These are phyloP conservation scores for Drosophila funebris DNA, from an alignment of 1,140 invertebrate genomes.

Conservation along the genomic window DNA sequence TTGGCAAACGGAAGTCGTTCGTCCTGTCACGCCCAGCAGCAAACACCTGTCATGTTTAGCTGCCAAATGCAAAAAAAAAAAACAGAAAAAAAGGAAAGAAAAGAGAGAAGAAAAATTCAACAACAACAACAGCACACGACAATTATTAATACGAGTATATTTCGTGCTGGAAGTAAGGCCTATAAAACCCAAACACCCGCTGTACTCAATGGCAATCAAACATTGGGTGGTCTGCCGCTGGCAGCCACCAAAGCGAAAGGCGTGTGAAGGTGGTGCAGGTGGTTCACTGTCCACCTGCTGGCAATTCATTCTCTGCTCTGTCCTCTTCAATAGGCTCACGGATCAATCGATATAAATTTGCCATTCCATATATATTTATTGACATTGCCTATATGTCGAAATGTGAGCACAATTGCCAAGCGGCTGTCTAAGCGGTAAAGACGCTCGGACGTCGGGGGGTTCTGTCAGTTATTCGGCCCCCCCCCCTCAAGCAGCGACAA, in stretches of 20 bases:
- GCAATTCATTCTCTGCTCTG: background rate
- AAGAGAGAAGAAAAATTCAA: background rate
- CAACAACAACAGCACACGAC: background rate
- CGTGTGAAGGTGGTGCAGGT: background rate
- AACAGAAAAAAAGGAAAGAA: background rate
- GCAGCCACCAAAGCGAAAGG: conserved; percentile 19
- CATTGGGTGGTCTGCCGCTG: conserved; percentile 52
- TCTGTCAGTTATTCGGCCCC: conserved; percentile 60
- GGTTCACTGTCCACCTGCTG: conserved; percentile 24
- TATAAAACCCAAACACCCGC: conserved; percentile 30
- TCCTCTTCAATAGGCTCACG: background rate
- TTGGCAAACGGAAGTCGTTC: conserved; percentile 67
- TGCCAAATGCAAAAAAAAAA: conserved; percentile 26
- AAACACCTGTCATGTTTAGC: conserved; percentile 67
- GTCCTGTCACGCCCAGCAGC: conserved; percentile 43
- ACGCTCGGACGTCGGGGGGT: background rate
- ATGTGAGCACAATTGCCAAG: conserved; percentile 36
- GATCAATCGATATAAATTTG: conserved; percentile 67
- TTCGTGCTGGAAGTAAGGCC: background rate
- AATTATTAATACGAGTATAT: background rate
- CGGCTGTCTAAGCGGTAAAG: conserved; percentile 7
- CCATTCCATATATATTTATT: conserved; percentile 22
- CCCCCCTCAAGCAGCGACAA: conserved; percentile 37
- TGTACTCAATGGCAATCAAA: conserved; percentile 65
- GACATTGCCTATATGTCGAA: conserved; percentile 22